These are phyloP conservation scores for Pinctada fucata DNA, from an alignment of 2,888 invertebrate species.

Conservation along the genomic window DNA sequence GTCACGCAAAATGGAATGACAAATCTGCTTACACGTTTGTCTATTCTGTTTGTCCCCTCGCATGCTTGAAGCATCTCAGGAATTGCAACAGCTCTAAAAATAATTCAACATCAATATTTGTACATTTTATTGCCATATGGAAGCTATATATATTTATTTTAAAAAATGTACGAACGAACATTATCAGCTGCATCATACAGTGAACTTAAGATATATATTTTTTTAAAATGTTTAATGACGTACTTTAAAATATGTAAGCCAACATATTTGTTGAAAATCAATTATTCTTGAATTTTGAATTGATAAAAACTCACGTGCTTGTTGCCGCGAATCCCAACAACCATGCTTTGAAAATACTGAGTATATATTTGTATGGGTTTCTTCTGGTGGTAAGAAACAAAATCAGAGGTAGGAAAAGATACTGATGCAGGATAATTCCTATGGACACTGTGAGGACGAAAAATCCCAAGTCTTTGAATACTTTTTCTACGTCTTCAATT, in stretches of 20 bases:
- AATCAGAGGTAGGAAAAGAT: slow-evolving; percentile 60
- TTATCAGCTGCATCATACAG: not conserved
- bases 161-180: too few relatives aligned
- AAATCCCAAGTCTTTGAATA: slow-evolving; percentile 52
- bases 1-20: slow-evolving; percentile 70
- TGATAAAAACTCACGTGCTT: slow-evolving; percentile 62
- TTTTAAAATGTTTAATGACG: too few relatives aligned
- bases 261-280: too few relatives aligned
- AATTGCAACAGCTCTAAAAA: slow-evolving; percentile 67
- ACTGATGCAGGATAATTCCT: slow-evolving; percentile 60
- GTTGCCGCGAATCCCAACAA: slow-evolving; percentile 66
- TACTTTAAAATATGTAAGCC: too few relatives aligned
- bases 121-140: too few relatives aligned
- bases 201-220: too few relatives aligned
- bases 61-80: slow-evolving; percentile 69
- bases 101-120: too few relatives aligned
- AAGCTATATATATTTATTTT: too few relatives aligned
- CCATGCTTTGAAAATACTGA: slow-evolving; percentile 56
- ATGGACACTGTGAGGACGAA: slow-evolving; percentile 55
- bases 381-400: slow-evolving; percentile 55
- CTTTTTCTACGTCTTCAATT: slow-evolving; percentile 35
- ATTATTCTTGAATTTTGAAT: too few relatives aligned
- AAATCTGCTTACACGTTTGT: slow-evolving; percentile 61
- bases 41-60: slow-evolving; percentile 59
- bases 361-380: slow-evolving; percentile 60